Evolutionary conservation across 2,797 vertebrate genomes (phyloP).

Genomic region (Florisuga fusca): DNA sequence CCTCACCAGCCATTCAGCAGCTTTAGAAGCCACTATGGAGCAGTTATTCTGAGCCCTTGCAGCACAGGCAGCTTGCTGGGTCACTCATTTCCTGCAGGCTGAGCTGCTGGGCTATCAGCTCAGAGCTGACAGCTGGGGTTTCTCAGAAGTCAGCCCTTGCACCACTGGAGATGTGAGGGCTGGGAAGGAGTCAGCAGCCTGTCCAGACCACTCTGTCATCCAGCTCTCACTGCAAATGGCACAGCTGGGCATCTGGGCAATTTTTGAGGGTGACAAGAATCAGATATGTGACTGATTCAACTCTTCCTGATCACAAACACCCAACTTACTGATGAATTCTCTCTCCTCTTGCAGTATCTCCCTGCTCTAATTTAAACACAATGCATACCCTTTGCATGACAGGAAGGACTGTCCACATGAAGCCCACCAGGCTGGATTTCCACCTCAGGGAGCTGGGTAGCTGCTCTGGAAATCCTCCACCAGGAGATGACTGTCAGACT

Average conservation of each 20-base stretch:
- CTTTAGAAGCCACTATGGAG: neutral
- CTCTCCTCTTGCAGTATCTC: neutral
- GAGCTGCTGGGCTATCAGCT: neutral
- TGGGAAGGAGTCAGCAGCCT: neutral
- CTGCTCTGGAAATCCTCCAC: neutral
- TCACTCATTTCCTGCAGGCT: constrained; percentile 49
- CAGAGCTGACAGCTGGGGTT: constrained; percentile 16
- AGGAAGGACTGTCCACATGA: neutral
- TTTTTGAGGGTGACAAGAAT: neutral
- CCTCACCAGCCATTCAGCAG: neutral
- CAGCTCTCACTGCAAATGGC: neutral
- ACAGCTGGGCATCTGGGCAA: neutral
- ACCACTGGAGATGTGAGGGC: neutral
- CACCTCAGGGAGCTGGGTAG: neutral
- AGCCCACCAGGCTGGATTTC: neutral
- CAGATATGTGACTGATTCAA: neutral
- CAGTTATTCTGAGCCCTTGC: neutral
- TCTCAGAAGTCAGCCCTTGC: constrained; percentile 3
- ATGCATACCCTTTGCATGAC: rapidly evolving
- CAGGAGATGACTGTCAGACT: neutral
- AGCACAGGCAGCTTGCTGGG: neutral
- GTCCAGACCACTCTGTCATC: neutral
- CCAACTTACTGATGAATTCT: neutral
- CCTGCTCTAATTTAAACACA: neutral
- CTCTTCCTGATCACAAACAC: neutral